Evolutionary conservation across 2,888 invertebrate species (phyloP), one percentile per base, ranked within the genome.

Genomic region (Dasysyrphus albostriatus): DNA sequence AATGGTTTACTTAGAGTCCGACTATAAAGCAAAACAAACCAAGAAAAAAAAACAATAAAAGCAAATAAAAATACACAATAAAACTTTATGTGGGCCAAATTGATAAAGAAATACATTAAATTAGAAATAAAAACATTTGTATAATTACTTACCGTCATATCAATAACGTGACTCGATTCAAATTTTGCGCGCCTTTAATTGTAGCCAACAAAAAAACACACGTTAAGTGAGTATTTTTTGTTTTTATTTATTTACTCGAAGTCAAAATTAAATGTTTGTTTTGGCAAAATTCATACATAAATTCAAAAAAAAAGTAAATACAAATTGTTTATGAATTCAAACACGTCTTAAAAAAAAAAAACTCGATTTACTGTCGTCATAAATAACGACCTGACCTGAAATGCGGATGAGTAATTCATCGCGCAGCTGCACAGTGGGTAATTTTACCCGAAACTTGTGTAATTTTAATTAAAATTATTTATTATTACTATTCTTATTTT

Each of bases 51-150:
- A 51, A 61, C 14, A 58, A 32, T 42, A 73, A 72, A 54, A 39
- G 16, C 29, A 56, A 65, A 19, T 16, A 73, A 19, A 69, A 39
- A 63, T 16, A 58, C 44, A 56, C 76, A 67, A 73, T 54, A 37
- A 78, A 83, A 59, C 3, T 42, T 58, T 49, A 74, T 80, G 80
- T 80, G 83, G 70, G 80, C 83, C 70, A 84, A 84, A 80, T 80
- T 84, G 80, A 84, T 84, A 84, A 75, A 84, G 29, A 75, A 74
- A 69, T 61, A 69, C 74, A 63, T 63, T 63, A 79, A 83, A 32
- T 63, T 19, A 10, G 49, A 54, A 69, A 39, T 58, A 51, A 29
- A 29, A 63, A 19, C 9, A 39, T 4, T 32, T 51, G 24, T 69
- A 58, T 39, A 74, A 69, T 49, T 49, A 67, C 32, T 39, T 63